Evolutionary conservation across 2,888 invertebrate genomes (phyloP).

Genomic region (Melinaea menophilus): DNA sequence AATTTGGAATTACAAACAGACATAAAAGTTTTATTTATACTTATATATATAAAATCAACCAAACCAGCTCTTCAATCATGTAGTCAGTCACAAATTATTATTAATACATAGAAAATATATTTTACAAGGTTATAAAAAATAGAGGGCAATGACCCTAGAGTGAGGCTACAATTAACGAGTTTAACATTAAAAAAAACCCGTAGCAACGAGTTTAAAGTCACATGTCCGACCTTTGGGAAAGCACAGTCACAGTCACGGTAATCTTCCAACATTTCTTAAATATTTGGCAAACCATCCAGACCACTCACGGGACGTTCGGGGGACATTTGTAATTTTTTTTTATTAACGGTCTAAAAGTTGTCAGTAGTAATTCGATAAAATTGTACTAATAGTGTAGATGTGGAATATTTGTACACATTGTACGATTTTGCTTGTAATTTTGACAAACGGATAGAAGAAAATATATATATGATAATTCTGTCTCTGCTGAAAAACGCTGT

Average conservation of each 20-base stretch:
- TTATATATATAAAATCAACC: too few species aligned
- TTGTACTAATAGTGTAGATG: too few species aligned
- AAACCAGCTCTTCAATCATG: too few species aligned
- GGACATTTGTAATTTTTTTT: constrained; percentile 28
- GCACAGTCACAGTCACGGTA: constrained; percentile 12
- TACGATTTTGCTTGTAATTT: too few species aligned
- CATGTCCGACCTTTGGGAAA: constrained; percentile 18
- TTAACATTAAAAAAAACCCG: constrained; percentile 15
- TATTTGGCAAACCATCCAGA: constrained; percentile 51
- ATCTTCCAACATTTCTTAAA: constrained; percentile 19
- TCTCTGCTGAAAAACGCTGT: too few species aligned
- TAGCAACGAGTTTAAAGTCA: constrained; percentile 26
- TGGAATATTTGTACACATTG: too few species aligned
- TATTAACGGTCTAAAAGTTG: background rate
- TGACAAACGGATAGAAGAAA: too few species aligned
- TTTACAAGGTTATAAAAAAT: background rate
- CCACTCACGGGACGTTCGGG: constrained; percentile 42
- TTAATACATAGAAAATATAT: background rate
- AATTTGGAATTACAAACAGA: too few species aligned
- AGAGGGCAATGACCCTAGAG: background rate
- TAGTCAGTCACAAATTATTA: background rate
- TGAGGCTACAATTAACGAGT: background rate
- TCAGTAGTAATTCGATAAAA: too few species aligned
- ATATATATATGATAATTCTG: too few species aligned
- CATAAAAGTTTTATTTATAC: too few species aligned